Evolutionary conservation across 2,888 invertebrate species (phyloP).

Genomic region (Acleris sparsana): DNA sequence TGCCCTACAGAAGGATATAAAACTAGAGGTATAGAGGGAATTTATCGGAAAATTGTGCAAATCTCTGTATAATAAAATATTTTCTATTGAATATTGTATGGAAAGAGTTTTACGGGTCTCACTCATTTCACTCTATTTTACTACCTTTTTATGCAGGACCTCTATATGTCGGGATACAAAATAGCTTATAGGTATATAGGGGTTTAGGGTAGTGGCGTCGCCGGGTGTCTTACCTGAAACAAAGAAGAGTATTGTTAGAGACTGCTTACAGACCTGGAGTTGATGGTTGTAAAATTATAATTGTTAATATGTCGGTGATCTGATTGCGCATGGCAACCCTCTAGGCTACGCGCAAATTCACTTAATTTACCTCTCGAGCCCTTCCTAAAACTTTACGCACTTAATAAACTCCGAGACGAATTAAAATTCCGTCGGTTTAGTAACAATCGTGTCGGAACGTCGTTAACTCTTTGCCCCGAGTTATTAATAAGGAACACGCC

Average conservation of each 20-base stretch:
- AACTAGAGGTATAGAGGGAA: constrained; percentile 75
- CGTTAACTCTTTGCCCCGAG: constrained; percentile 70
- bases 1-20: constrained; percentile 76
- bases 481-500: constrained; percentile 73
- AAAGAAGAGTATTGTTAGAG: constrained; percentile 43
- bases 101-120: constrained; percentile 77
- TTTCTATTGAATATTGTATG: constrained; percentile 82
- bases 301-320: constrained; percentile 63
- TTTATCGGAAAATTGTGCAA: constrained; percentile 81
- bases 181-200: constrained; percentile 49
- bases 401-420: constrained; percentile 79
- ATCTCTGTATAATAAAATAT: constrained; percentile 81
- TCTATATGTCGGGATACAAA: constrained; percentile 58
- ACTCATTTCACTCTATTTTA: constrained; percentile 78
- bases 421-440: constrained; percentile 81
- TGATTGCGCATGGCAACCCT: constrained; percentile 58
- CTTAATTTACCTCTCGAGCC: constrained; percentile 73
- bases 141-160: constrained; percentile 73
- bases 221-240: constrained; percentile 66
- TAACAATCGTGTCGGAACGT: constrained; percentile 76
- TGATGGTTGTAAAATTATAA: constrained; percentile 54
- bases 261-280: constrained; percentile 31
- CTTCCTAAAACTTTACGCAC: constrained; percentile 79
- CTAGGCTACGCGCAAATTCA: constrained; percentile 69
- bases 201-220: constrained; percentile 50